phyloP scores from a whole-genome alignment of 2,888 invertebrate genomes.

The Parnassius mnemosyne region DNA sequence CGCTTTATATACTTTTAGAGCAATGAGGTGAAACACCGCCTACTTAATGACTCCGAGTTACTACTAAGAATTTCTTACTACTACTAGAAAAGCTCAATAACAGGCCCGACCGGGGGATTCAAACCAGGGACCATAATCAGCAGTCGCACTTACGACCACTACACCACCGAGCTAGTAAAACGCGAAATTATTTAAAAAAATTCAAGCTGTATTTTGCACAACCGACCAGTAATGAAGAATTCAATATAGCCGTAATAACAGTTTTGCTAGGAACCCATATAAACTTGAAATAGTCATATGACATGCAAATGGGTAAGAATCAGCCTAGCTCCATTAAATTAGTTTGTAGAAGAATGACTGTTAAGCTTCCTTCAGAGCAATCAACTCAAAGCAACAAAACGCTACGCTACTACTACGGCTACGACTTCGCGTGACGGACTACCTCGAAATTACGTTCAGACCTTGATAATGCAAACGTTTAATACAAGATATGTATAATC shows the following conservation, averaged over 20 bases:
- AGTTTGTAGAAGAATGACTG: constrained; percentile 24
- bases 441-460: neutral
- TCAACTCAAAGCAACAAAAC: constrained; percentile 12
- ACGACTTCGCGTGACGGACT: constrained; percentile 18
- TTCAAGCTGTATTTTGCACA: constrained; percentile 31
- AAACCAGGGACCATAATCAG: too few relatives aligned
- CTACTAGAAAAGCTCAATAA: too few relatives aligned
- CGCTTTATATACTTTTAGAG: too few relatives aligned
- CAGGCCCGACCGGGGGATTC: too few relatives aligned
- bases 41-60: too few relatives aligned
- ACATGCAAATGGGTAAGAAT: neutral
- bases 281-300: constrained; percentile 28
- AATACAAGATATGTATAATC: neutral
- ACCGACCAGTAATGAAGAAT: constrained; percentile 38
- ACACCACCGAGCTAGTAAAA: too few relatives aligned
- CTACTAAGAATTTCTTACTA: too few relatives aligned
- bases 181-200: too few relatives aligned
- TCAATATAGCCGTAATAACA: constrained; percentile 38
- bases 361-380: constrained; percentile 6
- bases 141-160: too few relatives aligned
- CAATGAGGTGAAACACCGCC: too few relatives aligned
- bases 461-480: constrained; percentile 6
- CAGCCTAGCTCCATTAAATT: constrained; percentile 22
- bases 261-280: constrained; percentile 36
- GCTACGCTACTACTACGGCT: constrained; percentile 18